Base-by-base conservation (phyloP, 2,113 vertebrate genomes). In the Hyaena hyaena region DNA sequence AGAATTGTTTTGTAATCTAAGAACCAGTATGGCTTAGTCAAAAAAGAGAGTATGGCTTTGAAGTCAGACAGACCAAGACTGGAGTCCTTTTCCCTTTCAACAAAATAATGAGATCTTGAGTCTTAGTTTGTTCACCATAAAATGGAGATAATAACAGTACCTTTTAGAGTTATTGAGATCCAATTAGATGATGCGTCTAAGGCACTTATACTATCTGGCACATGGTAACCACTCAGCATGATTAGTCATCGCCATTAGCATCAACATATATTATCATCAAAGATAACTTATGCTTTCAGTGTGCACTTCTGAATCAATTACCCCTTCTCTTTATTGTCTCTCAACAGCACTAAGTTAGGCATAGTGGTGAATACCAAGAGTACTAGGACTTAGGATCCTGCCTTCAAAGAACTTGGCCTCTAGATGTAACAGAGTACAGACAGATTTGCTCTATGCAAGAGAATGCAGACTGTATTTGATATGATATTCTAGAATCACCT, bases 1-100 rank as follows among this genome's bases (percentile, higher is more conserved):
- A 65, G 39, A 83, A 35, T 69, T 84, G 17, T 85, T 95, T 90
- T 80, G 35, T 95, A 93, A 63, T 45, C 23, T 85, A 93, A 91
- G 43, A 90, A 15, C 35, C 43, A 76, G 2, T 48, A 15, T 15
- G 7, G 12, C 28, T 93, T 55, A 93, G 76, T 76, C 66, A 88
- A 71, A 53, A 79, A n/a, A 92, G 82, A 96, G 28, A 77, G 7
- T 43, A 28, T 9, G 58, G 10, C 11, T 91, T 82, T 97, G 63
- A 95, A 89, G 76, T 93, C 21, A 71, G 31, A 77, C 65, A 97
- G 45, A 31, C 28, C 17, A 63, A 79, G 68, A 19, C 10, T 61
- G 4, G 23, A 68, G 26, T 85, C 28, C 24, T 79, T 11, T 31
- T 85, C 90, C 50, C 10, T 84, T 35, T 35, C 65, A 85, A 16